Evolutionary conservation across 2,888 invertebrate species (phyloP).

Genomic region (Apodemia duryi): DNA sequence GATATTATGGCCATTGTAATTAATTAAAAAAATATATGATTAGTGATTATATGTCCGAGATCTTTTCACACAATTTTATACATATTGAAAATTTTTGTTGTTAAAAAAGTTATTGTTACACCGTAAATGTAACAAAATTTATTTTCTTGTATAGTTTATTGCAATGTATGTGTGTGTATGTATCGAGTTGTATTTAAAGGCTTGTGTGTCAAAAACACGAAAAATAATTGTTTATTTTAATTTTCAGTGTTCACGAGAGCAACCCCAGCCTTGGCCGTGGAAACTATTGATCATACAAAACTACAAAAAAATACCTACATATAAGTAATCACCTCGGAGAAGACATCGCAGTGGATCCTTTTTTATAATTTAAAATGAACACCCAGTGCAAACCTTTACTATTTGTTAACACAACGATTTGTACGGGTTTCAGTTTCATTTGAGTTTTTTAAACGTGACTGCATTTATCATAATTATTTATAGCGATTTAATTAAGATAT

Average conservation of each 20-base stretch:
- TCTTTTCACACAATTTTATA: too few species aligned
- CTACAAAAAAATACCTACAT: constrained; percentile 13
- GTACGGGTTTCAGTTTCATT: constrained; percentile 28
- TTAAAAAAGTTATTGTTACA: too few species aligned
- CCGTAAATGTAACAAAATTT: too few species aligned
- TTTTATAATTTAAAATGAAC: constrained; percentile 1
- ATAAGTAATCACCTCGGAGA: constrained; percentile 6
- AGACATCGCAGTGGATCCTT: neutral
- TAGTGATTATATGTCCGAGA: too few species aligned
- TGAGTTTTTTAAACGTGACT: constrained; percentile 27
- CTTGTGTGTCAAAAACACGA: too few species aligned
- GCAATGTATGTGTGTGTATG: too few species aligned
- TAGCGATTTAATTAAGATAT: constrained; percentile 46
- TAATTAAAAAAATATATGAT: too few species aligned
- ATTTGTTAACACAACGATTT: constrained; percentile 17
- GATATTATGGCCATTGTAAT: too few species aligned
- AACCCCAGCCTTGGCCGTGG: constrained; percentile 75
- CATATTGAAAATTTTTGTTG: too few species aligned
- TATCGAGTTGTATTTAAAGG: too few species aligned
- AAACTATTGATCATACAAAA: constrained; percentile 67
- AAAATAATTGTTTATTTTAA: constrained; percentile 30
- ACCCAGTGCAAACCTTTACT: constrained; percentile 21
- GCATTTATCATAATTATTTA: constrained; percentile 64
- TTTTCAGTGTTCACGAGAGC: constrained; percentile 82
- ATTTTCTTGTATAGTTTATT: too few species aligned